Conservation (phyloP, 2,113 vertebrate species). For the Carettochelys insculpta region DNA sequence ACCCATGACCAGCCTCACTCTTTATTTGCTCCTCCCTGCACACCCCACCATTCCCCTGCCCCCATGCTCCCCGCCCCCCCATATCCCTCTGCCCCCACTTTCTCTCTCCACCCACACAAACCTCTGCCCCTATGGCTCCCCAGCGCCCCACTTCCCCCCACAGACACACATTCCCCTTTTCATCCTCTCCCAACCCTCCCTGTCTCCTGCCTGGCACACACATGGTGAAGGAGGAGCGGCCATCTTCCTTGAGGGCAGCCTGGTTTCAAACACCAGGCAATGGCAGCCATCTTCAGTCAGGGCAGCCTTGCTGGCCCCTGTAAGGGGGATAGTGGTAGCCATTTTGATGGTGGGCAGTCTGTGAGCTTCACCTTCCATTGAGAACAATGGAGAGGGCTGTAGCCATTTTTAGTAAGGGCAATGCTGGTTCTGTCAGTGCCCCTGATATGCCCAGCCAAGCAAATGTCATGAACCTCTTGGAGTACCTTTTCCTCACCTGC, state of each 20-base stretch:
- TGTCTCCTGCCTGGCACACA: background rate
- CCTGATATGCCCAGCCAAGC: background rate
- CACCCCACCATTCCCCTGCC: background rate
- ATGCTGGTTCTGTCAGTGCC: background rate
- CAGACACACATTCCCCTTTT: background rate
- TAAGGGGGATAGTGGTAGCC: background rate
- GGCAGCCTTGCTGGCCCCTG: background rate
- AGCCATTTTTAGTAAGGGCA: background rate
- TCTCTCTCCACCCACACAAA: background rate
- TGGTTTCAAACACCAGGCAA: background rate
- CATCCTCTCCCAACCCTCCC: background rate
- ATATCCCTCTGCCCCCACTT: too few species aligned
- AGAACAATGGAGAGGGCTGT: background rate
- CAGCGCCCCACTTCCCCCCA: background rate
- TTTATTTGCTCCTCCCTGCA: background rate
- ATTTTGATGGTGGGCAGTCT: background rate
- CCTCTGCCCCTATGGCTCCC: background rate
- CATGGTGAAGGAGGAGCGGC: background rate
- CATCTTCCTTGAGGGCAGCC: background rate
- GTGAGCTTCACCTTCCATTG: background rate
- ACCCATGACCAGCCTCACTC: background rate
- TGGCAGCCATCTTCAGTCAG: background rate
- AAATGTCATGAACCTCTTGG: background rate
- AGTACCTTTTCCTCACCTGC: background rate
- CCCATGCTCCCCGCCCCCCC: too few species aligned